A percentile compares a stretch with the other conserved stretches of the same genome.
phyloP scores from a whole-genome alignment of 1,140 invertebrate species.

The Sogatella furcifera region DNA sequence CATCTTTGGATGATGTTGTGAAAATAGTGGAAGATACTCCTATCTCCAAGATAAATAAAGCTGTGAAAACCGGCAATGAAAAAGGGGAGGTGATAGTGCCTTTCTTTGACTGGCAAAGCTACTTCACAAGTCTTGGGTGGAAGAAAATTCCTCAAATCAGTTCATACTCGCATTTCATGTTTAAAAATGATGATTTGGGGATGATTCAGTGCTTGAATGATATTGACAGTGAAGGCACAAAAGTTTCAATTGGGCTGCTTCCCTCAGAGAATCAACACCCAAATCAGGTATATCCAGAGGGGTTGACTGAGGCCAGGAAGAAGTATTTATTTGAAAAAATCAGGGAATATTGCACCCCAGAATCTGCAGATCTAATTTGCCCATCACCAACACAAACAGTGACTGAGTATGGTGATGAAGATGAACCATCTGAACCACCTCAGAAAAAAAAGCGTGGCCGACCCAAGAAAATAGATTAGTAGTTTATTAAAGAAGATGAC shows the following conservation, averaged over 20 bases:
- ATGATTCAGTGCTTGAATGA: background rate
- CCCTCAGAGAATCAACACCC: background rate
- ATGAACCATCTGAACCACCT: background rate
- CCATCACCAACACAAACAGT: background rate
- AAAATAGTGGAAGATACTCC: background rate
- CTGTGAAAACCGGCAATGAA: background rate
- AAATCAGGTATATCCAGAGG: background rate
- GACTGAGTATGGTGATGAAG: background rate
- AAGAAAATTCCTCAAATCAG: slow-evolving; percentile 6
- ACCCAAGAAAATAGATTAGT: background rate
- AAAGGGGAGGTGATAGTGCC: background rate
- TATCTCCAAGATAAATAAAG: slow-evolving; percentile 1
- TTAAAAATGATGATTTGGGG: background rate
- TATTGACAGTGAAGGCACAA: background rate
- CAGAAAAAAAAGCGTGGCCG: background rate
- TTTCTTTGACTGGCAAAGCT: background rate
- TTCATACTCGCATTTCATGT: slow-evolving; percentile 2
- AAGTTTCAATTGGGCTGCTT: background rate
- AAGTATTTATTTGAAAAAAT: slow-evolving; percentile 10
- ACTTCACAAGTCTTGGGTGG: background rate
- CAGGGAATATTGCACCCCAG: slow-evolving; percentile 1
- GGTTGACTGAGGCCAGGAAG: background rate
- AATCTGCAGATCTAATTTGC: background rate
- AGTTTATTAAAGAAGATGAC: too few species aligned
- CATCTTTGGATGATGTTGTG: slow-evolving; percentile 6